A percentile compares a stretch with the other conserved stretches of the same genome.
phyloP scores from a whole-genome alignment of 2,888 invertebrate species.

The Griposia aprilina region DNA sequence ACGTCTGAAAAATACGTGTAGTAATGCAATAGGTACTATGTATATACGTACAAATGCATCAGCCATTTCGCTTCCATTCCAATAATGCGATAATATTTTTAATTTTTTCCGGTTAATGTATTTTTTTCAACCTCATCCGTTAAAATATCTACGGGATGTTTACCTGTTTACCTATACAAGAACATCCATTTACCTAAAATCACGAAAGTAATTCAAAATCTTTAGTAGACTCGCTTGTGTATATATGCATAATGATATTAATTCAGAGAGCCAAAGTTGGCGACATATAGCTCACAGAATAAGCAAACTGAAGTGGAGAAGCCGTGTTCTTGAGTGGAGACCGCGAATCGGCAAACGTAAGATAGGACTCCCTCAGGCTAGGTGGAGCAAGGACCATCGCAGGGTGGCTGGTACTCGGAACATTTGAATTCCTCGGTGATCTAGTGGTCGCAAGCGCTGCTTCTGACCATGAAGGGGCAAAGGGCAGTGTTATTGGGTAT shows the following conservation, averaged over 20 bases:
- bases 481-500: too few species aligned
- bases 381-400: too few species aligned
- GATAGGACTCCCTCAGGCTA: not conserved
- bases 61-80: not conserved
- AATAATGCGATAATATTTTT: not conserved
- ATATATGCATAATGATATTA: too few species aligned
- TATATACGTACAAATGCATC: not conserved
- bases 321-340: too few species aligned
- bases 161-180: not conserved
- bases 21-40: not conserved
- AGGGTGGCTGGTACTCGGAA: not conserved
- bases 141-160: not conserved
- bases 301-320: too few species aligned
- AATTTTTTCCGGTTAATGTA: not conserved
- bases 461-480: too few species aligned
- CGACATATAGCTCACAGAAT: too few species aligned
- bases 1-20: not conserved
- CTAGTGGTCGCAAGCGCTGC: too few species aligned
- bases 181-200: not conserved
- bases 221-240: too few species aligned
- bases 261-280: too few species aligned
- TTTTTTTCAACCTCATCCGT: not conserved
- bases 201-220: not conserved
- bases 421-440: too few species aligned
- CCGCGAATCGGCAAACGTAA: not conserved